Evolutionary conservation across 2,888 invertebrate genomes (phyloP).

Genomic region (Eupeodes latifasciatus): DNA sequence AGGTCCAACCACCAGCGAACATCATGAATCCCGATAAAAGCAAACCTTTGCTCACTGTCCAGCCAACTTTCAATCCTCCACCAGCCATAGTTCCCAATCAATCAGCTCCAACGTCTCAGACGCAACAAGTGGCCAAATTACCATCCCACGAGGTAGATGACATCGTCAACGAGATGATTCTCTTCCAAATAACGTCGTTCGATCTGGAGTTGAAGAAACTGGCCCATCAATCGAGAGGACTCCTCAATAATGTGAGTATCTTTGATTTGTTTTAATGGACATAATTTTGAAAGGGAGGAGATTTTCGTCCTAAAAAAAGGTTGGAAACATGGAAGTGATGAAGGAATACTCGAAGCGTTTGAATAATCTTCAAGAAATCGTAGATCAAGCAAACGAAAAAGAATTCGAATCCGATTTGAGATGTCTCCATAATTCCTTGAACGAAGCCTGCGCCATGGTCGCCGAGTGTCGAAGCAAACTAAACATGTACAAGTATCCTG

Average conservation of each 20-base stretch:
- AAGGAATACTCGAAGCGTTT: constrained; percentile 85
- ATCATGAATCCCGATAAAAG: constrained; percentile 59
- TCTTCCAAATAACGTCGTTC: constrained; percentile 88
- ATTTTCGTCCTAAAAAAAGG: constrained; percentile 76
- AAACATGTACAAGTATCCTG: constrained; percentile 81
- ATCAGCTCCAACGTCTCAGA: constrained; percentile 7
- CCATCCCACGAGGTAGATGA: constrained; percentile 79
- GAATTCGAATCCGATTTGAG: constrained; percentile 87
- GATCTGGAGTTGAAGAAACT: constrained; percentile 88
- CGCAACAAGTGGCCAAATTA: constrained; percentile 40
- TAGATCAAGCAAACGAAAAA: constrained; percentile 87
- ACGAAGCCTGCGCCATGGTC: constrained; percentile 84
- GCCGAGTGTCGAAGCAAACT: constrained; percentile 83
- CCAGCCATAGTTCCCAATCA: constrained; percentile 53
- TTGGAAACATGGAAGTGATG: constrained; percentile 86
- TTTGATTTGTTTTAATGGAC: not conserved
- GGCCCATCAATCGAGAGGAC: constrained; percentile 85
- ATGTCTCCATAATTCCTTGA: constrained; percentile 84
- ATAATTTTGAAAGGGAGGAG: not conserved
- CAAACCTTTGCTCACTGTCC: constrained; percentile 81
- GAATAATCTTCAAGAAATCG: constrained; percentile 86
- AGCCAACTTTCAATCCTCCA: constrained; percentile 80
- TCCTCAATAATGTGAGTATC: constrained; percentile 80
- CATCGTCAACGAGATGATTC: constrained; percentile 86
- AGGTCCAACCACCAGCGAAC: constrained; percentile 33